Evolutionary conservation across 2,797 vertebrate species (phyloP).

Genomic region (Discoglossus pictus): DNA sequence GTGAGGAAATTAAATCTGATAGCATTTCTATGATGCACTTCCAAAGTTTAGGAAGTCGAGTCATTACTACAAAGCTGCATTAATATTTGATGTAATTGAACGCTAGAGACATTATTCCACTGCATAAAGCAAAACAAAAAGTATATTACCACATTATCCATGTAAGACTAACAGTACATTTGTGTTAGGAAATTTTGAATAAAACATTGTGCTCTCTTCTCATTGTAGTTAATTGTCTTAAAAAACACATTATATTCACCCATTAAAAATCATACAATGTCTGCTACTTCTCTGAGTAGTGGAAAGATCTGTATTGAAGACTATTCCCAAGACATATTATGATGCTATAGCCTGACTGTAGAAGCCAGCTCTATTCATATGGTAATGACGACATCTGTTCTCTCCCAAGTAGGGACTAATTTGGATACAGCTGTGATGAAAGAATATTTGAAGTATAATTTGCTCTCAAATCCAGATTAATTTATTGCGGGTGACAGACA

Average conservation of each 20-base stretch:
- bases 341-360: slow-evolving; percentile 34
- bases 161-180: slow-evolving; percentile 18
- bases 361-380: slow-evolving; percentile 41
- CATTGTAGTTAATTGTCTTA: background rate
- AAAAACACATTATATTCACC: background rate
- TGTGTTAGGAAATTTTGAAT: slow-evolving; percentile 1
- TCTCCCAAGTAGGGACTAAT: slow-evolving; percentile 18
- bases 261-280: slow-evolving; percentile 10
- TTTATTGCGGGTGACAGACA: too few relatives aligned
- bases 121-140: slow-evolving; percentile 13
- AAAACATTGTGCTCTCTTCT: background rate
- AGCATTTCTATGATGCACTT: slow-evolving; percentile 23
- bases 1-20: slow-evolving; percentile 30
- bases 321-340: slow-evolving; percentile 19
- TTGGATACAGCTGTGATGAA: slow-evolving; percentile 35
- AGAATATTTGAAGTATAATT: slow-evolving; percentile 28
- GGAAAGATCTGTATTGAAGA: slow-evolving; percentile 23
- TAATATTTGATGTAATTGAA: slow-evolving; percentile 46
- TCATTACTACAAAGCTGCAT: slow-evolving; percentile 35
- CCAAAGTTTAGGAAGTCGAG: slow-evolving; percentile 27
- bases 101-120: slow-evolving; percentile 33
- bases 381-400: slow-evolving; percentile 46
- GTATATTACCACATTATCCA: slow-evolving; percentile 35
- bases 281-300: background rate
- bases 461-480: slow-evolving; percentile 3